Conservation (phyloP, 2,113 vertebrate genomes). For the Porphyrio hochstetteri region DNA sequence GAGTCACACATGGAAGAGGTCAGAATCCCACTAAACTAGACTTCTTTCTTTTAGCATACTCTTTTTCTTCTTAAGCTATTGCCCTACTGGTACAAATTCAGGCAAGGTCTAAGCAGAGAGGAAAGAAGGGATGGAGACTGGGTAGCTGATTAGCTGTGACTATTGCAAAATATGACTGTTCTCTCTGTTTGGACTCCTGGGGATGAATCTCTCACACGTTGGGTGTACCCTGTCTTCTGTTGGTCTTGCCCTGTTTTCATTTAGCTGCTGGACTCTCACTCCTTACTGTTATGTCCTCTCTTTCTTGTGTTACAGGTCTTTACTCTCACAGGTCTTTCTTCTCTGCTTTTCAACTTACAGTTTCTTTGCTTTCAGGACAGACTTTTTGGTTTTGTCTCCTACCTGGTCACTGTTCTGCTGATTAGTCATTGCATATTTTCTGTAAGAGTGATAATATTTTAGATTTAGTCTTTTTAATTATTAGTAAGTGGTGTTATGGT, state of each 20-base stretch:
- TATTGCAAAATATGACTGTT: not conserved
- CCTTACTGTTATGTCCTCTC: not conserved
- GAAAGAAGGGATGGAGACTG: not conserved
- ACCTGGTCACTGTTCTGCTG: not conserved
- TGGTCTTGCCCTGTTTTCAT: not conserved
- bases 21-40: not conserved
- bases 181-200: not conserved
- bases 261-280: not conserved
- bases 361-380: not conserved
- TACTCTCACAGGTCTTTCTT: not conserved
- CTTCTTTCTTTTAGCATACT: no score
- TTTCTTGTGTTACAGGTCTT: not conserved
- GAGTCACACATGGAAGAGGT: not conserved
- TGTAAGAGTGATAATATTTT: not conserved
- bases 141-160: not conserved
- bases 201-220: rapidly evolving
- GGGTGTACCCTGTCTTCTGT: not conserved
- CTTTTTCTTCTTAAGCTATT: not conserved
- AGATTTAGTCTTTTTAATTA: not conserved
- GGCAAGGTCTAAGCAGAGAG: not conserved
- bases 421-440: not conserved
- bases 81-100: not conserved
- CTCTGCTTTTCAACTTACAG: not conserved
- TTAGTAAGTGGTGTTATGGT: not conserved
- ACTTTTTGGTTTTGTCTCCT: not conserved